Evolutionary conservation across 2,797 vertebrate species (phyloP).

Genomic region (Cyprinodon diabolis): DNA sequence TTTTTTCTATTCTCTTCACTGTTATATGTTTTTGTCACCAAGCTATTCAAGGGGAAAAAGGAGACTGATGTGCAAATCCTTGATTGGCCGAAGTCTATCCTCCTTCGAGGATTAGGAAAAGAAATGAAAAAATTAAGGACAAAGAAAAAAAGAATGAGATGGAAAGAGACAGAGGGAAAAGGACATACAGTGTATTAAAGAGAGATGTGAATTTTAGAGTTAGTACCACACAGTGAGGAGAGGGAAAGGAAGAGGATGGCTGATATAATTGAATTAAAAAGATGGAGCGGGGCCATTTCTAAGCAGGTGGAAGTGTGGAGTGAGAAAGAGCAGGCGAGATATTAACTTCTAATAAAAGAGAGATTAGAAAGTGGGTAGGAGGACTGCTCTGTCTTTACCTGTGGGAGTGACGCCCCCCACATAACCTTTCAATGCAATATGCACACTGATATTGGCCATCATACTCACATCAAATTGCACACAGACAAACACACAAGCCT

Average conservation of each 20-base stretch:
- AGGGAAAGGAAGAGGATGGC: slow-evolving; percentile 60
- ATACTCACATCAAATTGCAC: slow-evolving; percentile 46
- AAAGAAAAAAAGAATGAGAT: slow-evolving; percentile 61
- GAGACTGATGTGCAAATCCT: slow-evolving; percentile 76
- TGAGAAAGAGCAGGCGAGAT: slow-evolving; percentile 75
- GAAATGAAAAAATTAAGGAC: slow-evolving; percentile 79
- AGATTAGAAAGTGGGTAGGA: slow-evolving; percentile 81
- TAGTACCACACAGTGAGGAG: slow-evolving; percentile 54
- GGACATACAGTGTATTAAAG: slow-evolving; percentile 42
- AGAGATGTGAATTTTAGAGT: slow-evolving; percentile 64
- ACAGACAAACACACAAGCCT: slow-evolving; percentile 25
- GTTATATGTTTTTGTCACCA: slow-evolving; percentile 63
- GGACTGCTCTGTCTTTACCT: slow-evolving; percentile 77
- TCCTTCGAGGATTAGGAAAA: slow-evolving; percentile 77
- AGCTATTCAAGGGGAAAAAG: slow-evolving; percentile 55
- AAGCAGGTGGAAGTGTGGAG: slow-evolving; percentile 77
- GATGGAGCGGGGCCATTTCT: slow-evolving; percentile 78
- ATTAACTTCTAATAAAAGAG: slow-evolving; percentile 84
- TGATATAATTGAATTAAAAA: slow-evolving; percentile 84
- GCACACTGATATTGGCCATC: slow-evolving; percentile 69
- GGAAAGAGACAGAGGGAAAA: slow-evolving; percentile 41
- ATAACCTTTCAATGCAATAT: slow-evolving; percentile 78
- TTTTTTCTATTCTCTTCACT: slow-evolving; percentile 42
- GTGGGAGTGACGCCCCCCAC: slow-evolving; percentile 74
- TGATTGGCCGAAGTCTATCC: slow-evolving; percentile 78